Conservation (phyloP, 2,113 vertebrate species). For the Uria aalge region DNA sequence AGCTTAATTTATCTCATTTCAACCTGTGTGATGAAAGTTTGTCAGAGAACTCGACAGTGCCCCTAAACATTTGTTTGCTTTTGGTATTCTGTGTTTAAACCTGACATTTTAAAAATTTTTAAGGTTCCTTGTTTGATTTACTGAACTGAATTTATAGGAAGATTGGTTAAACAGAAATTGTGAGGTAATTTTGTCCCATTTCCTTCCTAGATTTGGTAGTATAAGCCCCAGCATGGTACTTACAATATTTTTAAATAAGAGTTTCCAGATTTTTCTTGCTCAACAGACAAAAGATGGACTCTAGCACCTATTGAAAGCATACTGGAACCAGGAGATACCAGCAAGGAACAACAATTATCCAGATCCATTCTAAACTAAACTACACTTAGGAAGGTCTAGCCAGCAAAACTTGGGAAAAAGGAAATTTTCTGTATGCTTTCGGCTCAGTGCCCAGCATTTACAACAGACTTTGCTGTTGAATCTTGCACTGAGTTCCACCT, state of each 20-base stretch:
- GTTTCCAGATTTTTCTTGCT: background rate
- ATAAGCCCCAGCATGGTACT: background rate
- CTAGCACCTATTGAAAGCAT: background rate
- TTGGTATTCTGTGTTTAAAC: background rate
- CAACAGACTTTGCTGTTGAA: background rate
- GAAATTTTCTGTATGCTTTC: background rate
- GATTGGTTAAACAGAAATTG: background rate
- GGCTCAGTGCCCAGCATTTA: background rate
- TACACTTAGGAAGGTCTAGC: background rate
- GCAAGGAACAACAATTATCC: background rate
- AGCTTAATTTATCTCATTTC: slow-evolving; percentile 67
- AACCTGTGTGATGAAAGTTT: slow-evolving; percentile 30
- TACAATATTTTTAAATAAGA: background rate
- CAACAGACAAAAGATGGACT: background rate
- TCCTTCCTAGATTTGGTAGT: background rate
- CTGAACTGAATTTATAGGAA: background rate
- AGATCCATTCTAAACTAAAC: background rate
- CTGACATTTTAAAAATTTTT: background rate
- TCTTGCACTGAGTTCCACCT: background rate
- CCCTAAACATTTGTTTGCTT: slow-evolving; percentile 16
- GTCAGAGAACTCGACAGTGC: background rate
- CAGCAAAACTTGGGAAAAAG: background rate
- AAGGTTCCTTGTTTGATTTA: background rate
- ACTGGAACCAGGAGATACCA: background rate
- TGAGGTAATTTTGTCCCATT: background rate